A percentile compares a stretch with the other conserved stretches of the same genome.
Conservation (phyloP, 2,888 invertebrate species). For the Drosophila dives region DNA sequence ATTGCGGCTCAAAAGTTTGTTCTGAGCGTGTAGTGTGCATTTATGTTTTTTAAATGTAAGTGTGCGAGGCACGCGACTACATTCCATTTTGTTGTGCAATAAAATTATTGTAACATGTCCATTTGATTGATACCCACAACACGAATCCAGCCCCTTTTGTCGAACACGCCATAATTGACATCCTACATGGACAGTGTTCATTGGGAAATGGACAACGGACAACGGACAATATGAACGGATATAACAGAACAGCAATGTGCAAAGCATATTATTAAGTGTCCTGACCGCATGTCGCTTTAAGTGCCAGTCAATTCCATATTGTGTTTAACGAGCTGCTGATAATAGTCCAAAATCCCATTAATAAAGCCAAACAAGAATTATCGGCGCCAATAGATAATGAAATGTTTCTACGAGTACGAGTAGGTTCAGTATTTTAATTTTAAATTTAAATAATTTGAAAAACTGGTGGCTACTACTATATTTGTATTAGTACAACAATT, state of each 20-base stretch:
- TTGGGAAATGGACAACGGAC: constrained; percentile 2
- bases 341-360: constrained; percentile 11
- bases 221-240: constrained; percentile 8
- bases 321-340: constrained; percentile 45
- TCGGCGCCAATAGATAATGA: constrained; percentile 2
- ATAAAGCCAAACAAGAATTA: constrained; percentile 39
- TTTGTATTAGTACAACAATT: background rate
- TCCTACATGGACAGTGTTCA: constrained; percentile 28
- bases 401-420: background rate
- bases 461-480: background rate
- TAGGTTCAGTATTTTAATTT: background rate
- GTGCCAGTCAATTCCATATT: constrained; percentile 57
- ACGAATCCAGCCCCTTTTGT: constrained; percentile 36
- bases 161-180: constrained; percentile 73
- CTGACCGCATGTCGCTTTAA: constrained; percentile 60
- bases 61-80: constrained; percentile 67
- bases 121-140: constrained; percentile 70
- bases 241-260: constrained; percentile 13
- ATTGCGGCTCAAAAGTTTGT: constrained; percentile 40
- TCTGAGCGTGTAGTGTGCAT: constrained; percentile 45
- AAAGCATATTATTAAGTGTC: constrained; percentile 72
- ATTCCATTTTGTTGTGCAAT: constrained; percentile 74
- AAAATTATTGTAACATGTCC: constrained; percentile 71
- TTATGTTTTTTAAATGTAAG: constrained; percentile 79
- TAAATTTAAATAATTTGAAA: background rate